phyloP scores from a whole-genome alignment of 2,113 vertebrate genomes.

The Rhinopomastus cyanomelas region DNA sequence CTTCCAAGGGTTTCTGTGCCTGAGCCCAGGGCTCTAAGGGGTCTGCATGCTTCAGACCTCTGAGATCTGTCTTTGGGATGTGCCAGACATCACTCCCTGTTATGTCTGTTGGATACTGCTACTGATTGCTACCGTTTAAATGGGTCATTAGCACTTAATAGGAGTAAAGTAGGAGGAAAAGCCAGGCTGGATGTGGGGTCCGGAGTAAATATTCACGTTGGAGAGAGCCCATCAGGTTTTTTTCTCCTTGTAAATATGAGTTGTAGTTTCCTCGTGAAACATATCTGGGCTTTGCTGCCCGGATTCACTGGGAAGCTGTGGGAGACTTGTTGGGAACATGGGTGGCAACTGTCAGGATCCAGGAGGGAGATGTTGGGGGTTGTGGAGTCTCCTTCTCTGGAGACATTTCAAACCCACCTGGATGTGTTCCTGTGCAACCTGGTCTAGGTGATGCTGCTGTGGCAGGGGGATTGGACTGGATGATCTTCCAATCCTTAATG shows the following conservation, averaged over 20 bases:
- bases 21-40: neutral
- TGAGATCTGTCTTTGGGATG: neutral
- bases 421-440: too few relatives aligned
- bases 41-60: neutral
- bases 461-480: too few relatives aligned
- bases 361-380: neutral
- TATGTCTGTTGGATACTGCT: neutral
- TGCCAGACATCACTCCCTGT: neutral
- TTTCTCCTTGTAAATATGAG: neutral
- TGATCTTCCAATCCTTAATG: too few relatives aligned
- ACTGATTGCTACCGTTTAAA: neutral
- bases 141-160: neutral
- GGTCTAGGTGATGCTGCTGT: too few relatives aligned
- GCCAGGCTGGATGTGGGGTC: neutral
- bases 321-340: neutral
- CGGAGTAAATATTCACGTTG: neutral
- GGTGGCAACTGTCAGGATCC: neutral
- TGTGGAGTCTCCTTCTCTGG: too few relatives aligned
- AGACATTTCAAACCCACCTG: too few relatives aligned
- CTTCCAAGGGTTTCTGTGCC: neutral
- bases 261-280: neutral
- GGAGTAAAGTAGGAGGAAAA: neutral
- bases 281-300: neutral
- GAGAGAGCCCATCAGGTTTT: neutral
- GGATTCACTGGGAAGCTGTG: neutral